Conservation (phyloP, 2,888 invertebrate species). For the Macaria notata region DNA sequence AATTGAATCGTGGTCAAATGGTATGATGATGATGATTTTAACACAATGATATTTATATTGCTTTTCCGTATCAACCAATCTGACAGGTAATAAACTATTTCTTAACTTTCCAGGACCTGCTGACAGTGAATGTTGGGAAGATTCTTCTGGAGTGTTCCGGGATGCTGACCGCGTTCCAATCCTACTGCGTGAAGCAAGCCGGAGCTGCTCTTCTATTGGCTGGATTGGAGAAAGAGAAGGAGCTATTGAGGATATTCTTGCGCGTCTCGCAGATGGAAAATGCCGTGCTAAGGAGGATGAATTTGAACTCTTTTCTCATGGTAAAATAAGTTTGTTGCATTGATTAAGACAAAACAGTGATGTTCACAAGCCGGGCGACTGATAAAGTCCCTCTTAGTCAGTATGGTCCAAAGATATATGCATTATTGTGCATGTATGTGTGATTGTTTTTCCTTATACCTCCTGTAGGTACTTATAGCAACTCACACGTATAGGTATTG, state of each 20-base stretch:
- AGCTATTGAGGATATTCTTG: slow-evolving; percentile 95
- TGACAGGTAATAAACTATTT: background rate
- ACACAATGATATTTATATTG: too few species aligned
- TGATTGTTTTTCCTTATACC: too few species aligned
- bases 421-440: too few species aligned
- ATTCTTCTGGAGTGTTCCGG: slow-evolving; percentile 94
- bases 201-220: slow-evolving; percentile 93
- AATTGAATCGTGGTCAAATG: too few species aligned
- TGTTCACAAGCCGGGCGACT: too few species aligned
- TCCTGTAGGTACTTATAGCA: too few species aligned
- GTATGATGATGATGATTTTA: too few species aligned
- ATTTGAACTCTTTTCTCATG: slow-evolving; percentile 98
- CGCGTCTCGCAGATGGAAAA: slow-evolving; percentile 99
- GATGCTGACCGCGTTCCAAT: slow-evolving; percentile 97
- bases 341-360: too few species aligned
- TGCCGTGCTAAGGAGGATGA: slow-evolving; percentile 95
- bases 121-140: slow-evolving; percentile 94
- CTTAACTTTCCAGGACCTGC: slow-evolving; percentile 83
- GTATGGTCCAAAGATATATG: too few species aligned
- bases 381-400: too few species aligned
- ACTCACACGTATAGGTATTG: too few species aligned
- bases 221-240: slow-evolving; percentile 96
- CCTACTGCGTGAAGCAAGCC: slow-evolving; percentile 96
- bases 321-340: slow-evolving; percentile 68
- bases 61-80: too few species aligned